Conservation (phyloP, 2,888 invertebrate species). For the Cantharis lateralis region DNA sequence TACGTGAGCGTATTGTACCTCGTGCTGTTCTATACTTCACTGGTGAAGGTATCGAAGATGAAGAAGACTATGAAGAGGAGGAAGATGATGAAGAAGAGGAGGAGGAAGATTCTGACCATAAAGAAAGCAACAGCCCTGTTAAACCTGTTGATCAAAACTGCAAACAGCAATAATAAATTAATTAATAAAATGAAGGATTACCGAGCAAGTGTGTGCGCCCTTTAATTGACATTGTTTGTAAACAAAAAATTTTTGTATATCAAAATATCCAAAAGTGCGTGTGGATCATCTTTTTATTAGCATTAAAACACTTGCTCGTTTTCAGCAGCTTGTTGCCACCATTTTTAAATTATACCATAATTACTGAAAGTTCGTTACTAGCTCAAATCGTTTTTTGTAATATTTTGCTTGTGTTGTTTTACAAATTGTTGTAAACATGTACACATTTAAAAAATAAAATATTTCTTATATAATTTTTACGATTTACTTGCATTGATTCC, state of each 20-base stretch:
- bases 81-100: slow-evolving; percentile 65
- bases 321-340: background rate
- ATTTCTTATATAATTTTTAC: slow-evolving; percentile 10
- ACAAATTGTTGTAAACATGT: slow-evolving; percentile 15
- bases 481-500: no score
- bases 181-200: background rate
- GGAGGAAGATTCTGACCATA: slow-evolving; percentile 58
- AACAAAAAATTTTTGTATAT: background rate
- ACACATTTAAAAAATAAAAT: slow-evolving; percentile 13
- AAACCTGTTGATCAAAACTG: slow-evolving; percentile 45
- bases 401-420: slow-evolving; percentile 19
- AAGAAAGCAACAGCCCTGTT: slow-evolving; percentile 38
- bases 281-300: background rate
- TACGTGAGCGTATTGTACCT: slow-evolving; percentile 96
- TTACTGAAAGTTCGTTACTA: slow-evolving; percentile 8
- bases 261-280: background rate
- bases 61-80: slow-evolving; percentile 75
- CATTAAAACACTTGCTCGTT: background rate
- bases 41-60: slow-evolving; percentile 75
- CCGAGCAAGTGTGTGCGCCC: background rate
- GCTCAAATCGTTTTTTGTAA: slow-evolving; percentile 13
- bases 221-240: background rate
- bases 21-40: slow-evolving; percentile 96
- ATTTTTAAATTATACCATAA: slow-evolving; percentile 2
- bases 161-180: slow-evolving; percentile 49